Evolutionary conservation across 2,113 vertebrate genomes (phyloP).

Genomic region (Odobenus rosmarus): DNA sequence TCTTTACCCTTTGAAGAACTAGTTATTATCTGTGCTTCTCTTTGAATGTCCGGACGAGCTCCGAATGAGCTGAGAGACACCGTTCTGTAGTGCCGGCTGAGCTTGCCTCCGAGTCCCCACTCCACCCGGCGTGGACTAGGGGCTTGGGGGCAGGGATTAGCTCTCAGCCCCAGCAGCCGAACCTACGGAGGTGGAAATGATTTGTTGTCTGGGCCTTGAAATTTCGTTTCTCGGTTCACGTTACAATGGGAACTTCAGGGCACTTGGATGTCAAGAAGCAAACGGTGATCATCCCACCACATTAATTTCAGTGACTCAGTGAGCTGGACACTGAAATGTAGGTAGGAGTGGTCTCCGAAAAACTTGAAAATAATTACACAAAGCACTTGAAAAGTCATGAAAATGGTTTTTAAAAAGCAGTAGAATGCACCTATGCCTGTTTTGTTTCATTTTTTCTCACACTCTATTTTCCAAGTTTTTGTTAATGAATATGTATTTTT

Average conservation of each 20-base stretch:
- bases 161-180: neutral
- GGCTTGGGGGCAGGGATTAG: fast-evolving
- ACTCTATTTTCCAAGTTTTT: neutral
- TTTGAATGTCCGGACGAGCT: neutral
- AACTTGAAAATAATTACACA: neutral
- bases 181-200: too few relatives aligned
- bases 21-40: neutral
- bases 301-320: neutral
- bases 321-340: neutral
- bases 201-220: neutral
- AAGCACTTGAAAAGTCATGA: neutral
- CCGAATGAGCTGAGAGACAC: neutral
- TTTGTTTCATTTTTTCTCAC: neutral
- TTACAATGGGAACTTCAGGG: neutral
- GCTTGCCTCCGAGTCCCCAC: neutral
- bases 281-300: neutral
- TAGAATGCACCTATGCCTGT: neutral
- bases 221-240: neutral
- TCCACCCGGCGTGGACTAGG: neutral
- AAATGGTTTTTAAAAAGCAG: neutral
- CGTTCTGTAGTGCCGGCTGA: fast-evolving
- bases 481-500: neutral
- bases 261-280: neutral
- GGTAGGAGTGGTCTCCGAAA: neutral
- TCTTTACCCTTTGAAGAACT: neutral